Percentiles rank a stretch among this genome's conserved stretches.
Evolutionary conservation across 2,113 vertebrate genomes (phyloP).

Genomic region (Tonatia bakeri): DNA sequence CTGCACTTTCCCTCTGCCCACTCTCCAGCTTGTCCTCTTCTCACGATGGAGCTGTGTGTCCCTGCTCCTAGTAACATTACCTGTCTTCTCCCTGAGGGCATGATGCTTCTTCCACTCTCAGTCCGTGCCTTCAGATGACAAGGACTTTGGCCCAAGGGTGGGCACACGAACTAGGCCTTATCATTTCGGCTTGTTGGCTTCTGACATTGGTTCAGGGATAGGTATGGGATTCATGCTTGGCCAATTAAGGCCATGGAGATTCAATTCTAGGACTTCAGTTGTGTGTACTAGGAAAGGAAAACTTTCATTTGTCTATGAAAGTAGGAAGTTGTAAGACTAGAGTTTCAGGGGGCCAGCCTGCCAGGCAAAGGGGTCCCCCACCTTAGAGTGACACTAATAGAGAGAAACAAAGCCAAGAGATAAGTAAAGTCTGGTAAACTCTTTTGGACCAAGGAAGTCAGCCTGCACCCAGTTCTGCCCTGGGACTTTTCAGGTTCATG

Average conservation of each 20-base stretch:
- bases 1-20: not conserved
- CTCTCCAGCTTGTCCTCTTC: not conserved
- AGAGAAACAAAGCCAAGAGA: not conserved
- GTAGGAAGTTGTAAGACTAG: not conserved
- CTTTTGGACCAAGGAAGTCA: not conserved
- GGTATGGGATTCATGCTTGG: not conserved
- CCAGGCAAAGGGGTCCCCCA: not conserved
- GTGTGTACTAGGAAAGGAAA: not conserved
- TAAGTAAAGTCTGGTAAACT: not conserved
- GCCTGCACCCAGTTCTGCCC: not conserved
- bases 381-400: not conserved
- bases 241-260: not conserved
- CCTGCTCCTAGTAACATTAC: not conserved
- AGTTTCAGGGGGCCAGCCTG: not conserved
- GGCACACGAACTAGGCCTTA: not conserved
- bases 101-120: not conserved
- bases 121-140: not conserved
- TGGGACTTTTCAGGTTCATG: not conserved
- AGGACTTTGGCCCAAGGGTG: not conserved
- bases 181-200: not conserved
- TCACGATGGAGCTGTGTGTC: not conserved
- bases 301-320: not conserved
- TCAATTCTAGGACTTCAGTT: not conserved
- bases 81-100: not conserved
- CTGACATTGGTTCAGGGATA: not conserved